Conservation (phyloP, 1,140 invertebrate species). For the Drosophila guanche region DNA sequence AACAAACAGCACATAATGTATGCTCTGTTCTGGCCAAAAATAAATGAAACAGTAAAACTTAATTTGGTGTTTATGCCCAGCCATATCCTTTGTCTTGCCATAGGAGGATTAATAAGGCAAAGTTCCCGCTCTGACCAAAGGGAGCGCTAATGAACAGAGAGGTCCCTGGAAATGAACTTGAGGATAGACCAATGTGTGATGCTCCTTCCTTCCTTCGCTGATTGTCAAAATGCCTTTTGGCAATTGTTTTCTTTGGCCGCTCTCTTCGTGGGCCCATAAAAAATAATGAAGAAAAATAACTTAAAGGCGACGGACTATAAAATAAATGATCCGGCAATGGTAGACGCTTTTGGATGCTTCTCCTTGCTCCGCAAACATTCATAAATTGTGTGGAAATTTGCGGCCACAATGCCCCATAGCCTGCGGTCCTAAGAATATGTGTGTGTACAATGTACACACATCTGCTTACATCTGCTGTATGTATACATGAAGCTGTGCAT, state of each 20-base stretch:
- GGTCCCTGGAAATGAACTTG: constrained; percentile 65
- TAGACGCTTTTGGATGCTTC: constrained; percentile 19
- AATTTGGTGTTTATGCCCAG: constrained; percentile 75
- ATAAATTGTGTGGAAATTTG: constrained; percentile 56
- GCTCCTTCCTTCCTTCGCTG: constrained; percentile 56
- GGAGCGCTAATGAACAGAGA: constrained; percentile 76
- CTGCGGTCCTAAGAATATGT: constrained; percentile 35
- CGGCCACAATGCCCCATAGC: constrained; percentile 30
- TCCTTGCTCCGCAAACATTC: constrained; percentile 27
- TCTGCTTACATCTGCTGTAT: constrained; percentile 35
- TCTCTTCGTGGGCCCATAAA: constrained; percentile 47
- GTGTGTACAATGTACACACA: constrained; percentile 25
- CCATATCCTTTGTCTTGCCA: constrained; percentile 37
- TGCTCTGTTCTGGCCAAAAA: constrained; percentile 33
- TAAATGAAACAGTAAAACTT: constrained; percentile 77
- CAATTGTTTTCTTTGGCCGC: constrained; percentile 40
- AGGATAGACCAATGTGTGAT: constrained; percentile 60
- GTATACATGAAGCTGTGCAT: constrained; percentile 31
- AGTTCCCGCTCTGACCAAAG: constrained; percentile 35
- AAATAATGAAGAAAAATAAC: constrained; percentile 82
- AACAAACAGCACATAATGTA: too few relatives aligned
- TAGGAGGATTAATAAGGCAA: constrained; percentile 72
- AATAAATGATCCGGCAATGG: constrained; percentile 76
- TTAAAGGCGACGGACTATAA: constrained; percentile 79
- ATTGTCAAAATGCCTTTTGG: constrained; percentile 74